These are phyloP conservation scores for Actenoides hombroni DNA, from an alignment of 2,113 vertebrate genomes.

Conservation along the genomic window DNA sequence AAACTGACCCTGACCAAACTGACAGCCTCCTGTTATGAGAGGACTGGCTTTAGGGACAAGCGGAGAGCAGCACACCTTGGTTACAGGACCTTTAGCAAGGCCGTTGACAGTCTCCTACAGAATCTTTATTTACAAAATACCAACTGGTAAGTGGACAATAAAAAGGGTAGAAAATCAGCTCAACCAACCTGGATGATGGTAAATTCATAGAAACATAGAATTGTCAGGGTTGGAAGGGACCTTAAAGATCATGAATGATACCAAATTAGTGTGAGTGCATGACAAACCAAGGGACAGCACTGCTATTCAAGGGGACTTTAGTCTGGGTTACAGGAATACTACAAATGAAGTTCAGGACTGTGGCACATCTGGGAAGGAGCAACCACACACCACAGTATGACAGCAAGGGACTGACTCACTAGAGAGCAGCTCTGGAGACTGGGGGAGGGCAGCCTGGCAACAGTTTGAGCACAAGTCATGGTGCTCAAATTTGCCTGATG, in stretches of 20 bases:
- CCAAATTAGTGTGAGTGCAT: neutral
- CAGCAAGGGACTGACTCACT: neutral
- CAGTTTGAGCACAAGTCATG: neutral
- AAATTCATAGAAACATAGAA: neutral
- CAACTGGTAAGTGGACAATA: neutral
- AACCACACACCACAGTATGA: fast-evolving
- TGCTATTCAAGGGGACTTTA: neutral
- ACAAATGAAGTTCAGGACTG: neutral
- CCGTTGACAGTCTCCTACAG: neutral
- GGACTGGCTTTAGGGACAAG: neutral
- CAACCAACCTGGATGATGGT: neutral
- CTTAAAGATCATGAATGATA: neutral
- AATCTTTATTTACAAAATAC: neutral
- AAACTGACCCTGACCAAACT: neutral
- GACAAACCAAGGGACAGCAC: neutral
- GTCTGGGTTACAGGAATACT: neutral
- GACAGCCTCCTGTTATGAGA: neutral
- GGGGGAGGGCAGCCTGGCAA: neutral
- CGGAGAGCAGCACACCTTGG: neutral
- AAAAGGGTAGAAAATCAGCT: neutral
- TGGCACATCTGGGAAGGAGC: neutral
- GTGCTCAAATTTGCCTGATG: too few species aligned
- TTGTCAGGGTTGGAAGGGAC: too few species aligned
- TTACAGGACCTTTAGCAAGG: neutral
- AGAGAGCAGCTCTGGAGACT: neutral